These are phyloP conservation scores for Myxocyprinus asiaticus DNA, from an alignment of 2,113 vertebrate genomes.

Conservation along the genomic window DNA sequence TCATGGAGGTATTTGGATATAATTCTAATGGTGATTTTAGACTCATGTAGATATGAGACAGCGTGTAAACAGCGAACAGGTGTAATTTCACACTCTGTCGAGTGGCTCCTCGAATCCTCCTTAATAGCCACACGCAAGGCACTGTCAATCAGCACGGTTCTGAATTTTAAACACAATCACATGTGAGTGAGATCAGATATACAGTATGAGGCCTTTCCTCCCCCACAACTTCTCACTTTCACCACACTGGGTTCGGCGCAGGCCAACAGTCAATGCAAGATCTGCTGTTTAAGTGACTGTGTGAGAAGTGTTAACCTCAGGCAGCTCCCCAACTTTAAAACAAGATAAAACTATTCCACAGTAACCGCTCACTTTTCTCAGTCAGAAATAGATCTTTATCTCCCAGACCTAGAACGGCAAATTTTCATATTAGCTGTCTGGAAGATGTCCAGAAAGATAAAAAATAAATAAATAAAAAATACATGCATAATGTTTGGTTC, in stretches of 20 bases:
- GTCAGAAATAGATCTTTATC: conserved; percentile 1
- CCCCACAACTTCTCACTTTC: conserved; percentile 32
- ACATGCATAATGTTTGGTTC: neutral
- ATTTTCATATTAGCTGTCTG: neutral
- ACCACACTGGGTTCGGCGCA: neutral
- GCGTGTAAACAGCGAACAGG: conserved; percentile 25
- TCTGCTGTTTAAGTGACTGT: neutral
- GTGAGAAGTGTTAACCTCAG: conserved; percentile 19
- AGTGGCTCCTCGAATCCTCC: conserved; percentile 43
- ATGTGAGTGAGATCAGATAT: conserved; percentile 8
- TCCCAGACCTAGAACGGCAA: neutral
- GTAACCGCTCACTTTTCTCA: neutral
- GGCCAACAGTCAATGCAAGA: neutral
- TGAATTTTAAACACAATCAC: conserved; percentile 38
- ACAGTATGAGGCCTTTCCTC: neutral
- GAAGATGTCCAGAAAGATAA: conserved; percentile 7
- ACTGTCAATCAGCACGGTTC: conserved; percentile 45
- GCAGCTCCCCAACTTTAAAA: no score
- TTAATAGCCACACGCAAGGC: conserved; percentile 47
- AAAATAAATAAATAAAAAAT: no score
- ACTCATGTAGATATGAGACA: conserved; percentile 49
- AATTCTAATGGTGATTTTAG: conserved; percentile 47
- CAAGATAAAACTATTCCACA: neutral
- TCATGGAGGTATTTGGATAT: conserved; percentile 20
- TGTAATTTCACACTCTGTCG: conserved; percentile 77